Conservation (phyloP, 2,113 vertebrate genomes). For the Calidris pygmaea region DNA sequence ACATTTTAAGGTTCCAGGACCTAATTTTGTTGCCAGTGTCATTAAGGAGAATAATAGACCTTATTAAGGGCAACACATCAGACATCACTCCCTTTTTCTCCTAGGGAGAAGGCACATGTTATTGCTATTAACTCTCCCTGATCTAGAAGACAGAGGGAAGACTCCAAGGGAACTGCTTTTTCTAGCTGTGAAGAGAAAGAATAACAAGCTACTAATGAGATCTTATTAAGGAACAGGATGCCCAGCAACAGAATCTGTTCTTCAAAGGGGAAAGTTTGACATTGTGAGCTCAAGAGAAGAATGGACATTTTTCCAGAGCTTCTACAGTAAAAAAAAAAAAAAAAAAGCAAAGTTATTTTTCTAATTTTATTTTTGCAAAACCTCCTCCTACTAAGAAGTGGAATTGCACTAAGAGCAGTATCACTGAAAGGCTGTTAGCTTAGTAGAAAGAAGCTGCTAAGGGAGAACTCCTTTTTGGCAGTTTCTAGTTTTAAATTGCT, state of each 20-base stretch:
- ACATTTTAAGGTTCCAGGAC: not conserved
- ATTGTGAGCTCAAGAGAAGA: not conserved
- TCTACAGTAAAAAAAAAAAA: not conserved
- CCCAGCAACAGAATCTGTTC: not conserved
- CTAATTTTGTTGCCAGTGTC: not conserved
- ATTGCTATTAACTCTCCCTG: not conserved
- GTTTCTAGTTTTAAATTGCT: not conserved
- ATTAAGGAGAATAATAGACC: not conserved
- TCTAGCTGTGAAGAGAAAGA: not conserved
- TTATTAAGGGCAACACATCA: not conserved
- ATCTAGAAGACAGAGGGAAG: not conserved
- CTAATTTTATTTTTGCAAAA: not conserved
- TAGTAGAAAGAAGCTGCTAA: not conserved
- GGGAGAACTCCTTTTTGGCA: not conserved
- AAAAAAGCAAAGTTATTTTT: not conserved
- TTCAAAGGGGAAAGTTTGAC: not conserved
- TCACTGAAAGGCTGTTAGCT: not conserved
- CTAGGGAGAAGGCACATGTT: not conserved
- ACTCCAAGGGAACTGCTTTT: not conserved
- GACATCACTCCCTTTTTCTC: not conserved
- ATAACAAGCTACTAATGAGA: not conserved
- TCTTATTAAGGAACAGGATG: not conserved
- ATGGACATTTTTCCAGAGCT: not conserved
- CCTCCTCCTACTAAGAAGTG: not conserved
- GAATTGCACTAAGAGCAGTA: not conserved